phyloP scores from a whole-genome alignment of 2,113 vertebrate species.

The Microcebus jonahi region DNA sequence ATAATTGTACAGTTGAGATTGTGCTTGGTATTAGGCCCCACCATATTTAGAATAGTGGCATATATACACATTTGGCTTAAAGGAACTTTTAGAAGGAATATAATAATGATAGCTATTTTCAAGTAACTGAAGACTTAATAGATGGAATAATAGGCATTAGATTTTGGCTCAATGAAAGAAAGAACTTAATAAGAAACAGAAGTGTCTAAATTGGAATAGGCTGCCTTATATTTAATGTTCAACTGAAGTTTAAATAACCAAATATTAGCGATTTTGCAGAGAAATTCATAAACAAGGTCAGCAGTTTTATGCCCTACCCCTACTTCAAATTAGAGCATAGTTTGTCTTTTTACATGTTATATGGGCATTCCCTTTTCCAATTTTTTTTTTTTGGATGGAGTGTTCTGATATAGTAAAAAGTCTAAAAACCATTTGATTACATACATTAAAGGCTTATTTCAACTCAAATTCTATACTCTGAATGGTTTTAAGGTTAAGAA shows the following conservation, averaged over 20 bases:
- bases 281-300: not conserved
- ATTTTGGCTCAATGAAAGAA: conserved; percentile 22
- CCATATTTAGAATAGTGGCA: not conserved
- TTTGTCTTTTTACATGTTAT: not conserved
- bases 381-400: not conserved
- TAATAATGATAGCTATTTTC: not conserved
- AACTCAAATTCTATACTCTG: conserved; percentile 33
- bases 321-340: not conserved
- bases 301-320: not conserved
- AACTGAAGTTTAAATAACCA: not conserved
- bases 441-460: not conserved
- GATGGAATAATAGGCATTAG: not conserved
- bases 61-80: not conserved
- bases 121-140: not conserved
- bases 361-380: not conserved
- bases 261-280: not conserved
- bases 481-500: conserved; percentile 28
- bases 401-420: not conserved
- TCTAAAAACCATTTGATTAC: not conserved
- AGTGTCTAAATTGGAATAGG: not conserved
- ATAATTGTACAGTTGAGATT: not conserved
- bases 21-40: not conserved
- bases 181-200: not conserved
- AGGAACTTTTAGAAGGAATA: not conserved
- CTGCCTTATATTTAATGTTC: not conserved